Evolutionary conservation across 1,140 invertebrate genomes (phyloP).

Genomic region (Psilanteris sp.): DNA sequence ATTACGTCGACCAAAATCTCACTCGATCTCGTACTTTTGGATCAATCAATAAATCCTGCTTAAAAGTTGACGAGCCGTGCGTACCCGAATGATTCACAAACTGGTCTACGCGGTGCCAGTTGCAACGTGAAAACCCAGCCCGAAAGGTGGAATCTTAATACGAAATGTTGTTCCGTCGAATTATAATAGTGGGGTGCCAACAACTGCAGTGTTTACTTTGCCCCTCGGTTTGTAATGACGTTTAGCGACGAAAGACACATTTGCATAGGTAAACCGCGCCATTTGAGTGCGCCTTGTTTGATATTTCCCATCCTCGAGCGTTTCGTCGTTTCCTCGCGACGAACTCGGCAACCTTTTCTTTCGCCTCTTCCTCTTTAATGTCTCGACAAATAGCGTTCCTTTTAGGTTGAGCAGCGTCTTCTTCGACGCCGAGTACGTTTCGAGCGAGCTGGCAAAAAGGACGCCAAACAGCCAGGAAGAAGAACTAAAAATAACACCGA

Average conservation of each 20-base stretch:
- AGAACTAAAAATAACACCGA: constrained; percentile 24
- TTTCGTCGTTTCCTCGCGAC: constrained; percentile 3
- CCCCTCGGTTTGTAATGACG: constrained; percentile 27
- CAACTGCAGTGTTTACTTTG: constrained; percentile 6
- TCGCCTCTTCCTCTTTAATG: constrained; percentile 31
- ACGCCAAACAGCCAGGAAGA: neutral
- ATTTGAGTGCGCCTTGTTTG: constrained; percentile 42
- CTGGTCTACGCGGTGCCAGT: too few relatives aligned
- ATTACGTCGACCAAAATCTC: too few relatives aligned
- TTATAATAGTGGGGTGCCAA: constrained; percentile 23
- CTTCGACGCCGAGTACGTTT: constrained; percentile 12
- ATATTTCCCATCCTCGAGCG: constrained; percentile 30
- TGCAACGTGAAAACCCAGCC: too few relatives aligned
- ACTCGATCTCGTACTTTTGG: too few relatives aligned
- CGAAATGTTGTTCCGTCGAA: constrained; percentile 19
- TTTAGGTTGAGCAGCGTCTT: constrained; percentile 28
- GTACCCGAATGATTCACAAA: too few relatives aligned
- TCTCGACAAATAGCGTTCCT: constrained; percentile 50
- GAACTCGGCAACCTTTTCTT: neutral
- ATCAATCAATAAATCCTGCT: too few relatives aligned
- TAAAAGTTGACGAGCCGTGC: too few relatives aligned
- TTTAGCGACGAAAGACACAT: constrained; percentile 53
- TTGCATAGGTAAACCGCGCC: constrained; percentile 67
- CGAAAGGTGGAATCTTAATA: neutral
- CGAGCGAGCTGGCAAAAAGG: constrained; percentile 16